Conservation (phyloP, 2,888 invertebrate species). For the Drosophila basisetae region DNA sequence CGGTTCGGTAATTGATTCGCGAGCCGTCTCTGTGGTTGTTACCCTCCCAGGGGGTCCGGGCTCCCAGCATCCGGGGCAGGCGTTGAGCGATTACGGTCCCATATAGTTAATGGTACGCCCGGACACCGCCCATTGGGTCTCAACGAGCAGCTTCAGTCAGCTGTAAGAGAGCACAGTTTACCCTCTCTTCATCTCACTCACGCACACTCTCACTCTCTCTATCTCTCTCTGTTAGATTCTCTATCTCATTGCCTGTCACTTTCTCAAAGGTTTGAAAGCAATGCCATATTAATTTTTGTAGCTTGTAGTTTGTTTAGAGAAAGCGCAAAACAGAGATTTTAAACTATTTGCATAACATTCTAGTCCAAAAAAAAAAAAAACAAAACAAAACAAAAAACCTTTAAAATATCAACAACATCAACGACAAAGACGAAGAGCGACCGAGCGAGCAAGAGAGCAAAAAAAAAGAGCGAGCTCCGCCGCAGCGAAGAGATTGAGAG, state of each 20-base stretch:
- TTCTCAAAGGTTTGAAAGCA: slow-evolving; percentile 71
- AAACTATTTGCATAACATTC: slow-evolving; percentile 72
- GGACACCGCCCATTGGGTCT: slow-evolving; percentile 86
- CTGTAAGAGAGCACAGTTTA: slow-evolving; percentile 76
- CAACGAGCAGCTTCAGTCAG: slow-evolving; percentile 86
- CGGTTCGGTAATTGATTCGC: slow-evolving; percentile 85
- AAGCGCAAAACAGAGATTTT: slow-evolving; percentile 51
- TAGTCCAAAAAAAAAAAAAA: slow-evolving; percentile 65
- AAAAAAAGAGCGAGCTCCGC: slow-evolving; percentile 16
- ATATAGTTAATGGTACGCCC: slow-evolving; percentile 86
- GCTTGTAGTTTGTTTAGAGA: slow-evolving; percentile 72
- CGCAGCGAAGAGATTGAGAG: slow-evolving; percentile 24
- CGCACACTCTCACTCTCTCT: slow-evolving; percentile 22
- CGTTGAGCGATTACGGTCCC: slow-evolving; percentile 86
- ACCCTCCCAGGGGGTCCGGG: slow-evolving; percentile 85
- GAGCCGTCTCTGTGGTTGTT: slow-evolving; percentile 85
- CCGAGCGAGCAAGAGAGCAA: slow-evolving; percentile 2
- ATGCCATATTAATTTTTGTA: slow-evolving; percentile 76
- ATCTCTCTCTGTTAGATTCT: slow-evolving; percentile 4
- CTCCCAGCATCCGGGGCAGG: slow-evolving; percentile 85
- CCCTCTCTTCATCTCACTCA: slow-evolving; percentile 26
- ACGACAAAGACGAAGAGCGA: slow-evolving; percentile 20
- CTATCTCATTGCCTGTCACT: slow-evolving; percentile 35
- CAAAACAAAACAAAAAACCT: slow-evolving; percentile 47
- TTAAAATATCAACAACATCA: slow-evolving; percentile 25